A percentile compares a stretch with the other conserved stretches of the same genome.
Conservation (phyloP, 2,797 vertebrate species). For the Gymnothorax javanicus region DNA sequence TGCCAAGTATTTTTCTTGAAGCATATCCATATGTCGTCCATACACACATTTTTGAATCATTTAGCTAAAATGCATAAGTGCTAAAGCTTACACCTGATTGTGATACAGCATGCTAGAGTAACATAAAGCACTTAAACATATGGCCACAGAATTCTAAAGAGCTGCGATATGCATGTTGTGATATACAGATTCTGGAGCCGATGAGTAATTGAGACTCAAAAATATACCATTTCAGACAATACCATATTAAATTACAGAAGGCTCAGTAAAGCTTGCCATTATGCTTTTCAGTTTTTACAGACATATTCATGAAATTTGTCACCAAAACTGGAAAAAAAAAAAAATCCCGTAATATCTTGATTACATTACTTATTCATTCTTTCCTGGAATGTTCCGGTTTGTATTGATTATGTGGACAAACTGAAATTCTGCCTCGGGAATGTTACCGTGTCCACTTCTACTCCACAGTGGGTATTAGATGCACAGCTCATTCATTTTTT, state of each 20-base stretch:
- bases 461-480: background rate
- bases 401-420: too few relatives aligned
- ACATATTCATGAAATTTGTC: background rate
- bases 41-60: background rate
- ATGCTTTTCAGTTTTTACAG: background rate
- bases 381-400: background rate
- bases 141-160: background rate
- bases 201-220: background rate
- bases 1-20: conserved; percentile 16
- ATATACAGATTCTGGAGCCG: background rate
- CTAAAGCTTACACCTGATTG: background rate
- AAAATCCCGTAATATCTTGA: background rate
- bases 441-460: background rate
- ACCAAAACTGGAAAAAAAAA: background rate
- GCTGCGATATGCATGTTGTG: background rate
- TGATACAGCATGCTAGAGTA: background rate
- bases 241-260: background rate
- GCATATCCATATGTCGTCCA: background rate
- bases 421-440: too few relatives aligned
- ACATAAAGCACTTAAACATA: background rate
- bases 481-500: conserved; percentile 1
- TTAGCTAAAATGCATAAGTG: background rate
- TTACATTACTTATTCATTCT: background rate
- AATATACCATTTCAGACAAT: background rate
- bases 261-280: background rate